These are phyloP conservation scores for Ariopsis seemanni DNA, from an alignment of 2,113 vertebrate species.

Conservation along the genomic window DNA sequence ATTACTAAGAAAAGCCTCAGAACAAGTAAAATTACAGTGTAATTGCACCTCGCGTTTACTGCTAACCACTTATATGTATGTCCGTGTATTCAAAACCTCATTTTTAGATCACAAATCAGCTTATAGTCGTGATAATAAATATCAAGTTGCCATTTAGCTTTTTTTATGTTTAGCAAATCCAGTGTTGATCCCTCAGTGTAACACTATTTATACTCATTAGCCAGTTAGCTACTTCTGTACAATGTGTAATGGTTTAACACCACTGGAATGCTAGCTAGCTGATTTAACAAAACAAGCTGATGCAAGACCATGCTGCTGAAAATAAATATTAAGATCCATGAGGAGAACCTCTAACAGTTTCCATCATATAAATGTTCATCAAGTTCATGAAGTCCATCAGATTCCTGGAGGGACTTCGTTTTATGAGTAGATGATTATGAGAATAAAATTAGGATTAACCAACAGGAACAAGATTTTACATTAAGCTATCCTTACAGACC, in stretches of 20 bases:
- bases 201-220: neutral
- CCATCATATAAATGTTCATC: neutral
- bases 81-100: neutral
- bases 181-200: neutral
- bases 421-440: neutral
- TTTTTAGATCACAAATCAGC: neutral
- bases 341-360: neutral
- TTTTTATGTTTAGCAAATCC: constrained; percentile 1
- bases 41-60: neutral
- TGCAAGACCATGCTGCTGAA: neutral
- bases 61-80: neutral
- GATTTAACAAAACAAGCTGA: neutral
- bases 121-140: neutral
- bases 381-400: neutral
- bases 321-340: neutral
- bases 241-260: neutral
- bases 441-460: neutral
- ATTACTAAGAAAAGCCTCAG: neutral
- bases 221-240: neutral
- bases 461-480: neutral
- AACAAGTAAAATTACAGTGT: neutral
- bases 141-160: neutral
- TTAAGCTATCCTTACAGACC: neutral
- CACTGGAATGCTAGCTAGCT: neutral
- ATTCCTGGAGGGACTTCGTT: neutral